A percentile compares a stretch with the other conserved stretches of the same genome.
These are phyloP conservation scores for Drosophila greeni DNA, from an alignment of 2,888 invertebrate genomes.

Conservation along the genomic window DNA sequence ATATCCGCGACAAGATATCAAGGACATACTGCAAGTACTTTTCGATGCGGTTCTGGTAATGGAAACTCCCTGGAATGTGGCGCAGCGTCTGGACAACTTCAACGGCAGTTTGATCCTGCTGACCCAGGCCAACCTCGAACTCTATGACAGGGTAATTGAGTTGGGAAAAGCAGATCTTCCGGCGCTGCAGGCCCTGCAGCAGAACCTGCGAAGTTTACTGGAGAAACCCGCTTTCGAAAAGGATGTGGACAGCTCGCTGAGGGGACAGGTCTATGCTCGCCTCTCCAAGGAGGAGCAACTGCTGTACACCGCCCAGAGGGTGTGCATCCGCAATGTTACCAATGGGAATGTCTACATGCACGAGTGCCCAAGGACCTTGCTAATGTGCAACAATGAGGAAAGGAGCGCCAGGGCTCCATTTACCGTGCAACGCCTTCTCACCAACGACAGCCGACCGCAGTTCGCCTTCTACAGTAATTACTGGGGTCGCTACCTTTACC, in stretches of 20 bases:
- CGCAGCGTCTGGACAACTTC: constrained; percentile 46
- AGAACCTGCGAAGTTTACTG: constrained; percentile 46
- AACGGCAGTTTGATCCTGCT: constrained; percentile 45
- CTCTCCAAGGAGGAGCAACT: constrained; percentile 52
- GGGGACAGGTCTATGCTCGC: constrained; percentile 38
- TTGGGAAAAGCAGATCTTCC: constrained; percentile 17
- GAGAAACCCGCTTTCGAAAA: constrained; percentile 35
- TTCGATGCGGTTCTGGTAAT: constrained; percentile 54
- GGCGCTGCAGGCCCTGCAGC: constrained; percentile 32
- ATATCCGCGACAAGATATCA: constrained; percentile 20
- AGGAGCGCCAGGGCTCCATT: constrained; percentile 55
- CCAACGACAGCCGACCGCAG: constrained; percentile 34
- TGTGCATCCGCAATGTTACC: constrained; percentile 63
- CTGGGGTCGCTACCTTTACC: constrained; percentile 53
- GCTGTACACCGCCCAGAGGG: constrained; percentile 56
- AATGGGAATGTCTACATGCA: constrained; percentile 55
- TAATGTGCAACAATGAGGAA: constrained; percentile 66
- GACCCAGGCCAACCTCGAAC: constrained; percentile 53
- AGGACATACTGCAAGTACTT: constrained; percentile 51
- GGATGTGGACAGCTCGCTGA: constrained; percentile 33
- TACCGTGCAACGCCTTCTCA: constrained; percentile 48
- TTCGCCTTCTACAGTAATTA: constrained; percentile 61
- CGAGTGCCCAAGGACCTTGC: constrained; percentile 65
- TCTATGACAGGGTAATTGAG: constrained; percentile 40
- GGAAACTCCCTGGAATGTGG: constrained; percentile 49